Evolutionary conservation across 2,888 invertebrate genomes (phyloP), one percentile per base, ranked within the genome.

Genomic region (Thera britannica): DNA sequence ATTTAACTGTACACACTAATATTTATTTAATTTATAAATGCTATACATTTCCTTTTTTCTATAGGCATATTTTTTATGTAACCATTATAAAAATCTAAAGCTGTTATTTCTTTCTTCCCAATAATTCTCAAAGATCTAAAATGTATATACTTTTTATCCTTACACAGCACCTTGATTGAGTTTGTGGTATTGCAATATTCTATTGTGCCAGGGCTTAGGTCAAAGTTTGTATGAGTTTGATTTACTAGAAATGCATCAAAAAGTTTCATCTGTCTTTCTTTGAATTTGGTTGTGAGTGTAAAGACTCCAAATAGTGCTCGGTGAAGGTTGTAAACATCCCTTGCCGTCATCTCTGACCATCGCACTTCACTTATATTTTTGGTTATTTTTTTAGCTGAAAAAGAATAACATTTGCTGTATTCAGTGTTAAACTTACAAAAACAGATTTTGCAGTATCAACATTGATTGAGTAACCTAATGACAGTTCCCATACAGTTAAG

Each of bases 1-100:
- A 9, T 46, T 46, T 9, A 46, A 46, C 2, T 46, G 8, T 46
- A 9, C 1, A 7, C 0, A 52, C 12, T 48, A 23, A 48, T 58
- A 62, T 71, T 66, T 72, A 71, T 75, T 73, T 78, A 77, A 73
- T 81, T 79, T 83, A 74, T 88, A 89, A 88, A 79, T 79, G 89
- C 82, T 87, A 88, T 72, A 76, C 77, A 79, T 72, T 86, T 75
- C 77, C 85, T 85, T 71, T 86, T 85, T 69, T 87, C 85, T 67
- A 76, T 35, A 2, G 87, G 79, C 56, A 85, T 79, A 90, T 96
- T 96, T 80, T 95, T 95, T 44, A 98, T 89, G 87, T 96, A 98
- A 7, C 98, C 98, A 93, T 98, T 98, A 87, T 96, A 96, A 92
- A 99, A 99, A 83, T 98, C 97, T 77, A 89, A 80, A 2, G 98